Evolutionary conservation across 2,113 vertebrate species (phyloP), one percentile per base, ranked within the genome.

Genomic region (Fulica atra): DNA sequence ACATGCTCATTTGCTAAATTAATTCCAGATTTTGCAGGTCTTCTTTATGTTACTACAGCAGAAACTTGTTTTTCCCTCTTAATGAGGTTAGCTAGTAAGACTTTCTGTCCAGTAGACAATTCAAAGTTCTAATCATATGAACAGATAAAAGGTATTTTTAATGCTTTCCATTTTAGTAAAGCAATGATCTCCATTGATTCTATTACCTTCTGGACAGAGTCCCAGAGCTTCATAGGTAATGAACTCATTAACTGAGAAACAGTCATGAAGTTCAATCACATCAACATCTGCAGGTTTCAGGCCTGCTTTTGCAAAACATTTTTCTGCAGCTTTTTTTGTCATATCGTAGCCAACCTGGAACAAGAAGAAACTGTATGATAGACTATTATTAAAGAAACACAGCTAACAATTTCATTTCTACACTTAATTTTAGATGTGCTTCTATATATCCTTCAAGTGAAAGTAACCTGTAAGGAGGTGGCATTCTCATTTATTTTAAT

Each of bases 221-320:
- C 99, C 99, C 78, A 99, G 93, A 24, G 99, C 99, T 97, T 99
- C 99, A 0, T 99, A 99, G 9, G 99, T 99, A 95, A 99, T 97
- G 15, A 99, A 98, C 94, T 99, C 99, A 59, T 99, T 99, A 88
- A 96, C 65, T 33, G 99, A 99, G 97, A 99, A 99, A 93, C 99
- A 99, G 94, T 99, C 99, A 5, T 99, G 99, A 81, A 99, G 99
- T 96, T 99, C 99, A 3, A 99, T 98, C 90, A 99, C 99, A 23
- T 99, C 93, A 4, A 99, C 97, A 60, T 99, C 99, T 36, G 68
- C 64, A 26, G 99, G 99, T 56, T 92, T 97, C 84, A 99, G 91
- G 33, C 99, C 98, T 6, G 98, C 92, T 13, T 97, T 96, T 77
- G 98, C 95, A 74, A 97, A 99, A 96, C 99, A 99, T 84, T 87